Percentiles rank a stretch among this genome's conserved stretches.
phyloP scores from a whole-genome alignment of 2,797 vertebrate species.

The Acridotheres tristis region DNA sequence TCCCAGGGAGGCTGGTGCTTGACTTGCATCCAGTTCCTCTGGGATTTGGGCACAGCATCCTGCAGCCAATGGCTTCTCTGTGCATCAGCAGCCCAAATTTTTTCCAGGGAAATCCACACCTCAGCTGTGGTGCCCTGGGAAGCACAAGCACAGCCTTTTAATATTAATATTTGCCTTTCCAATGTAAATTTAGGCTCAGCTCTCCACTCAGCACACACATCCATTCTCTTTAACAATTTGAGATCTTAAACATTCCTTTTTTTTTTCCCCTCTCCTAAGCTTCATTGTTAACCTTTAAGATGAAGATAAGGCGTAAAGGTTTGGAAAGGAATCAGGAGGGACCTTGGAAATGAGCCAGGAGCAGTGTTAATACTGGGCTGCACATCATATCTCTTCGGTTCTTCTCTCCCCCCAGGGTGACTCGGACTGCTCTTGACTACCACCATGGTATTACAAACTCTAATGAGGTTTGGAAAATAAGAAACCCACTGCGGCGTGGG shows the following conservation, averaged over 20 bases:
- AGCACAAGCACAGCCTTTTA: background rate
- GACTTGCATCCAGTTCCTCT: background rate
- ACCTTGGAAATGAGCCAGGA: constrained; percentile 40
- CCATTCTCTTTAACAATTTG: constrained; percentile 12
- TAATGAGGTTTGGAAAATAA: constrained; percentile 79
- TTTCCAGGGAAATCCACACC: background rate
- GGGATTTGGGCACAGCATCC: background rate
- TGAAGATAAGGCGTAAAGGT: constrained; percentile 7
- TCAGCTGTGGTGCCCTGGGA: background rate
- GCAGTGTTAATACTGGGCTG: constrained; percentile 30
- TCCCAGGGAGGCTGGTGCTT: background rate
- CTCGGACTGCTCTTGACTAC: constrained; percentile 61
- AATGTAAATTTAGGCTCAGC: constrained; percentile 7
- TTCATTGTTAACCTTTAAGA: constrained; percentile 63
- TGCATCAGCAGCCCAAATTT: background rate
- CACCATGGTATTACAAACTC: constrained; percentile 58
- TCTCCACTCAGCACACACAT: background rate
- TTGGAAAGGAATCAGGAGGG: background rate
- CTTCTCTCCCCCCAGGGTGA: constrained; percentile 51
- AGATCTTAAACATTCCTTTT: background rate
- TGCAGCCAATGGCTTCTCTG: background rate
- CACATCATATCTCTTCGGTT: constrained; percentile 33
- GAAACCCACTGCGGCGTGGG: constrained; percentile 64
- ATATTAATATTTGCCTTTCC: constrained; percentile 41
- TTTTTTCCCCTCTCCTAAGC: background rate